Conservation (phyloP, 1,140 invertebrate genomes). For the Drosophila truncata region DNA sequence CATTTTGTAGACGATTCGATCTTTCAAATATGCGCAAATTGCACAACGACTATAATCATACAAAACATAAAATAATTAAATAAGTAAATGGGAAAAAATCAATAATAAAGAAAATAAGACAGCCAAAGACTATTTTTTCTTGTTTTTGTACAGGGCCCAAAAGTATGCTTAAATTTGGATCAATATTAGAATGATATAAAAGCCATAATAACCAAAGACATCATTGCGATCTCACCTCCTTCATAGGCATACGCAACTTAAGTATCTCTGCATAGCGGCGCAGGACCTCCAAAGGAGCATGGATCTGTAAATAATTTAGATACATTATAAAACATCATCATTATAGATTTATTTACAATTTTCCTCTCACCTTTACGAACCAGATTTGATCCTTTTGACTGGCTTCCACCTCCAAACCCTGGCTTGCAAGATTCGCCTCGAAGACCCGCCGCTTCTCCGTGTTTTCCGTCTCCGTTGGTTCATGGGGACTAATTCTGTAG, state of each 20-base stretch:
- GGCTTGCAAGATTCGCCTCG: conserved; percentile 89
- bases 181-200: background rate
- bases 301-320: conserved; percentile 88
- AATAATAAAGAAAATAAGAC: background rate
- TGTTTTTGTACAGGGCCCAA: conserved; percentile 14
- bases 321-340: rapidly evolving
- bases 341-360: background rate
- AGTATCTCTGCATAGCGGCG: conserved; percentile 96
- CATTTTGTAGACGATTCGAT: conserved; percentile 76
- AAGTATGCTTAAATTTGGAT: conserved; percentile 26
- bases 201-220: background rate
- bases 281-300: conserved; percentile 94
- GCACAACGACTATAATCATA: conserved; percentile 71
- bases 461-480: conserved; percentile 84
- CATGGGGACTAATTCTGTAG: conserved; percentile 88
- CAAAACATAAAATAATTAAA: conserved; percentile 50
- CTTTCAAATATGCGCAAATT: conserved; percentile 65
- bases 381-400: conserved; percentile 88
- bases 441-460: conserved; percentile 87
- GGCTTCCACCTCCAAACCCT: conserved; percentile 89
- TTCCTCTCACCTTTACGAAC: conserved; percentile 88
- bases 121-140: background rate
- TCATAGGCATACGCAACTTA: conserved; percentile 97
- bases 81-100: conserved; percentile 7
- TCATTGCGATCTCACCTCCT: conserved; percentile 88